Conservation (phyloP, 2,113 vertebrate species). For the Litocranius walleri region DNA sequence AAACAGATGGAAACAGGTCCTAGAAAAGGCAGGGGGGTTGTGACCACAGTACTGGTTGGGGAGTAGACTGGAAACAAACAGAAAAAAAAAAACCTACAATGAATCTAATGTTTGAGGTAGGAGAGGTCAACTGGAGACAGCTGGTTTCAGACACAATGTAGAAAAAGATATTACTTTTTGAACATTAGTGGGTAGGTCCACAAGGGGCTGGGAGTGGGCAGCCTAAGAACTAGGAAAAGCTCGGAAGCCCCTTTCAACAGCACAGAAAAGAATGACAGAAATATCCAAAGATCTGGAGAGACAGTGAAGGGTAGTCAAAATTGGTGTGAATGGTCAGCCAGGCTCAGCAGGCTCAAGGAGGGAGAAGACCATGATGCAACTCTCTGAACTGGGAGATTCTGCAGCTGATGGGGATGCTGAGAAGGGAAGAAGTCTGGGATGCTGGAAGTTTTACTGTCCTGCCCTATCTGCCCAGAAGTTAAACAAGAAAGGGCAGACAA, state of each 20-base stretch:
- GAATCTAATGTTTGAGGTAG: fast-evolving
- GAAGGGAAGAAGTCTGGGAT: neutral
- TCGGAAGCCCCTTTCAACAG: too few relatives aligned
- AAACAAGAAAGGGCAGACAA: neutral
- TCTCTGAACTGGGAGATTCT: too few relatives aligned
- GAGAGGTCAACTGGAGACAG: neutral
- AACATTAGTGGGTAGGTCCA: neutral
- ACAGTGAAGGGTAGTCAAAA: neutral
- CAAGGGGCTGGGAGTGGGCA: too few relatives aligned
- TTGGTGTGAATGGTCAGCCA: fast-evolving
- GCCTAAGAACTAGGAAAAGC: too few relatives aligned
- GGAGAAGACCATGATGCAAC: neutral
- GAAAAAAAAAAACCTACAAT: fast-evolving
- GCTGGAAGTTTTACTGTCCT: neutral
- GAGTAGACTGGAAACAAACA: neutral
- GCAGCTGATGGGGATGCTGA: neutral
- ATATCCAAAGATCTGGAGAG: too few relatives aligned
- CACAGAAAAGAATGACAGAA: neutral
- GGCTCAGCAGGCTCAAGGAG: too few relatives aligned
- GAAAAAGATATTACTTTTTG: too few relatives aligned
- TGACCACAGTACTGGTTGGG: fast-evolving
- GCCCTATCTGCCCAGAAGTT: neutral
- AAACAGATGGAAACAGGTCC: neutral
- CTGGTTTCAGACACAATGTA: neutral
- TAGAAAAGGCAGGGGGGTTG: fast-evolving